These are phyloP conservation scores for Oeneis ivallda DNA, from an alignment of 2,888 invertebrate species.

Conservation along the genomic window DNA sequence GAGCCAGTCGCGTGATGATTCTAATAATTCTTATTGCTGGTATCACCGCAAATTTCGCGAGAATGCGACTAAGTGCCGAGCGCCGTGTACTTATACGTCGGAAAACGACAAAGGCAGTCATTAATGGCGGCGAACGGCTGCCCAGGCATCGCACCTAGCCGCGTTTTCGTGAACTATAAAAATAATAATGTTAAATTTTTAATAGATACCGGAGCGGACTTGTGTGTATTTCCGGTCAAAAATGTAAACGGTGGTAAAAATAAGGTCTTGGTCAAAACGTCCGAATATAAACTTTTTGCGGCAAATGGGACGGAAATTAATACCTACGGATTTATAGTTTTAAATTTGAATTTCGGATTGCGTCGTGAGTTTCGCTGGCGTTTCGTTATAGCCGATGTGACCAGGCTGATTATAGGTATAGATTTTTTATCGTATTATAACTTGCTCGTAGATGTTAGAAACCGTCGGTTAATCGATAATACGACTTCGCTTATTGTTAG, in stretches of 20 bases:
- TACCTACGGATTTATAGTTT: constrained; percentile 34
- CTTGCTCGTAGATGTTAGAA: constrained; percentile 22
- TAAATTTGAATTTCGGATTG: constrained; percentile 30
- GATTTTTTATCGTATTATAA: constrained; percentile 31
- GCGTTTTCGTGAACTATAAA: constrained; percentile 22
- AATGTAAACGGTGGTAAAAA: not conserved
- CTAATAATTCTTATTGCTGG: constrained; percentile 12
- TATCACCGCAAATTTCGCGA: constrained; percentile 27
- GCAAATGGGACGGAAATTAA: constrained; percentile 37
- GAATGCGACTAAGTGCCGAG: constrained; percentile 19
- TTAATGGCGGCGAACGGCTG: constrained; percentile 33
- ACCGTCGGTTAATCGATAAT: not conserved
- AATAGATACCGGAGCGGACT: not conserved
- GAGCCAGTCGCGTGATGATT: not conserved
- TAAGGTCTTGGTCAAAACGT: not conserved
- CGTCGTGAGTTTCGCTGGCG: constrained; percentile 39
- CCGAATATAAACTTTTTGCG: constrained; percentile 26
- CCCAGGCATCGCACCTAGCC: constrained; percentile 4
- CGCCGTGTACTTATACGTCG: too few species aligned
- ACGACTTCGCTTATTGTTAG: not conserved
- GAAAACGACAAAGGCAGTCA: constrained; percentile 30
- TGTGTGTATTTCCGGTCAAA: not conserved
- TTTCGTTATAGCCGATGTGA: constrained; percentile 41
- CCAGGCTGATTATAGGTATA: constrained; percentile 31
- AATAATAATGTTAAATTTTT: not conserved